A percentile compares a stretch with the other conserved stretches of the same genome.
phyloP scores from a whole-genome alignment of 2,888 invertebrate genomes.

The Patella pellucida region DNA sequence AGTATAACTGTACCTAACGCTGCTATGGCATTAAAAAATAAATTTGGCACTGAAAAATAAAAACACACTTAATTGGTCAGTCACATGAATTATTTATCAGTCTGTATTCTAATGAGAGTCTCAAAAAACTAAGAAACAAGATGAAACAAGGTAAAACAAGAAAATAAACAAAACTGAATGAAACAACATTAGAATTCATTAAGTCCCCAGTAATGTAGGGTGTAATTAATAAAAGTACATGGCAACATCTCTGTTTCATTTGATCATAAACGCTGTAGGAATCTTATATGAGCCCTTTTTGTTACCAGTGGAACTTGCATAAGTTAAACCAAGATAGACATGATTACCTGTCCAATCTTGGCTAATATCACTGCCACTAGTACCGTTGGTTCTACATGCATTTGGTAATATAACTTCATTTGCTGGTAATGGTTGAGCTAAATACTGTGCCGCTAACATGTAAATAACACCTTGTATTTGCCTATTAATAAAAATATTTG shows the following conservation, averaged over 20 bases:
- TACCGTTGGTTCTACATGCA: constrained; percentile 47
- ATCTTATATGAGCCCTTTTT: too few relatives aligned
- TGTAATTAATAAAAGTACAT: too few relatives aligned
- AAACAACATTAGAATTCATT: too few relatives aligned
- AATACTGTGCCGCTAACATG: constrained; percentile 58
- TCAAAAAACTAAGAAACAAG: not conserved
- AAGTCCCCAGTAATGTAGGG: too few relatives aligned
- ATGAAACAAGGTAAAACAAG: not conserved
- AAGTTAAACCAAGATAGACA: constrained; percentile 58
- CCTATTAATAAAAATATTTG: constrained; percentile 43
- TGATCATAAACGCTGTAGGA: too few relatives aligned
- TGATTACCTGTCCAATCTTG: constrained; percentile 63
- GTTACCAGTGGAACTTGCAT: too few relatives aligned
- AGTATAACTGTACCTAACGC: constrained; percentile 53
- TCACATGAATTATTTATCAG: not conserved
- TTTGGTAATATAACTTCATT: constrained; percentile 39
- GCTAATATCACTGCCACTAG: constrained; percentile 28
- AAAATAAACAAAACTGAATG: not conserved
- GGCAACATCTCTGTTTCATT: too few relatives aligned
- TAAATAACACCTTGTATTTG: constrained; percentile 65
- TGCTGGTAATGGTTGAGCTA: constrained; percentile 55
- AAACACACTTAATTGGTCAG: not conserved
- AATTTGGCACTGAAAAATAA: constrained; percentile 56
- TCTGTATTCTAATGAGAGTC: not conserved
- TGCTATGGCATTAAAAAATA: constrained; percentile 53